These are phyloP conservation scores for Nebria salina DNA, from an alignment of 2,888 invertebrate species.

Conservation along the genomic window DNA sequence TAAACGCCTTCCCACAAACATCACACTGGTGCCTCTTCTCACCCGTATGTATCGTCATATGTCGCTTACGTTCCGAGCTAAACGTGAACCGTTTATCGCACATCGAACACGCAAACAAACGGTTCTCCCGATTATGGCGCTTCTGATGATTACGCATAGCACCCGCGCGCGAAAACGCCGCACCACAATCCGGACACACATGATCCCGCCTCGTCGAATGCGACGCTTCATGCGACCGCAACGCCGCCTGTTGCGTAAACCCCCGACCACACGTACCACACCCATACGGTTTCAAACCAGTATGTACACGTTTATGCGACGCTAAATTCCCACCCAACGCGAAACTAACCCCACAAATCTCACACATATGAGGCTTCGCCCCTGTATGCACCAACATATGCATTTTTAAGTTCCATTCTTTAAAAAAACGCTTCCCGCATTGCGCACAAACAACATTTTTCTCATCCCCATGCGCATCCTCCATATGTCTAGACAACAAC, in stretches of 20 bases:
- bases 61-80: constrained; percentile 51
- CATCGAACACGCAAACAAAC: constrained; percentile 50
- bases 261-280: constrained; percentile 51
- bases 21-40: constrained; percentile 59
- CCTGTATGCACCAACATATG: constrained; percentile 52
- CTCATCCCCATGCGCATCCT: constrained; percentile 50
- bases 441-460: constrained; percentile 50
- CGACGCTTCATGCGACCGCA: constrained; percentile 51
- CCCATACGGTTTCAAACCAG: constrained; percentile 52
- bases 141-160: constrained; percentile 51
- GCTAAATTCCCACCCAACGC: constrained; percentile 50
- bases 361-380: constrained; percentile 52
- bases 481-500: constrained; percentile 51
- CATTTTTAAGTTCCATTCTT: constrained; percentile 49
- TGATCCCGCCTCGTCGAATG: constrained; percentile 50
- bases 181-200: constrained; percentile 52
- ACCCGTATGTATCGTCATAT: constrained; percentile 53
- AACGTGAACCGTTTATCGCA: constrained; percentile 52
- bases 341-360: constrained; percentile 53
- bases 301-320: constrained; percentile 52
- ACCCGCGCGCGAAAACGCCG: constrained; percentile 50
- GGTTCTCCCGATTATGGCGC: constrained; percentile 48
- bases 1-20: constrained; percentile 65
- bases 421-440: constrained; percentile 53
- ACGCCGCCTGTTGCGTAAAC: constrained; percentile 52